A percentile compares a stretch with the other conserved stretches of the same genome.
Conservation (phyloP, 1,140 invertebrate genomes). For the Muscidifurax raptorellus region DNA sequence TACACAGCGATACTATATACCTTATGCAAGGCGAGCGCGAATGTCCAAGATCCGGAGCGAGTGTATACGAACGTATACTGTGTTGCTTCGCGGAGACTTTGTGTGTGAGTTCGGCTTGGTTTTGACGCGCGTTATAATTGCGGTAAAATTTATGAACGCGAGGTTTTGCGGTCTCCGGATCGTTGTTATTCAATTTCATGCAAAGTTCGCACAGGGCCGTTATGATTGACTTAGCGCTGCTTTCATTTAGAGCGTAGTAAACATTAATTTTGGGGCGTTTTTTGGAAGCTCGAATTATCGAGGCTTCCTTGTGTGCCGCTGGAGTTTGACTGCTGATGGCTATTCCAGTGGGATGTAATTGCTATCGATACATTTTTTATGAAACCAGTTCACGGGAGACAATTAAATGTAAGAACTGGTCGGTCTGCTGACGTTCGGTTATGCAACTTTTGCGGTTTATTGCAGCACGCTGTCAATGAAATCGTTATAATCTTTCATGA, state of each 20-base stretch:
- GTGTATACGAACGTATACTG: too few relatives aligned
- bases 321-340: not conserved
- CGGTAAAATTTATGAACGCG: too few relatives aligned
- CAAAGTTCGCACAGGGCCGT: too few relatives aligned
- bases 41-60: not conserved
- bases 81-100: constrained; percentile 9
- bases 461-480: not conserved
- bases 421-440: not conserved
- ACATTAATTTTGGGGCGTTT: too few relatives aligned
- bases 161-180: too few relatives aligned
- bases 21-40: constrained; percentile 67
- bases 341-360: not conserved
- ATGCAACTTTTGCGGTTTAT: not conserved
- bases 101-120: too few relatives aligned
- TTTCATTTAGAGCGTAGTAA: too few relatives aligned
- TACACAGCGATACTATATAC: not conserved
- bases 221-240: not conserved
- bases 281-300: too few relatives aligned
- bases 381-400: not conserved
- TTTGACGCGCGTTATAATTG: too few relatives aligned
- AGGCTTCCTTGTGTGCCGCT: too few relatives aligned
- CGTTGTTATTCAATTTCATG: too few relatives aligned
- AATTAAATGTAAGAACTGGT: not conserved
- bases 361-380: not conserved
- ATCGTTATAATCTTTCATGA: not conserved